phyloP scores from a whole-genome alignment of 92 coral and sea anemone genomes.

The Porites lobata region DNA sequence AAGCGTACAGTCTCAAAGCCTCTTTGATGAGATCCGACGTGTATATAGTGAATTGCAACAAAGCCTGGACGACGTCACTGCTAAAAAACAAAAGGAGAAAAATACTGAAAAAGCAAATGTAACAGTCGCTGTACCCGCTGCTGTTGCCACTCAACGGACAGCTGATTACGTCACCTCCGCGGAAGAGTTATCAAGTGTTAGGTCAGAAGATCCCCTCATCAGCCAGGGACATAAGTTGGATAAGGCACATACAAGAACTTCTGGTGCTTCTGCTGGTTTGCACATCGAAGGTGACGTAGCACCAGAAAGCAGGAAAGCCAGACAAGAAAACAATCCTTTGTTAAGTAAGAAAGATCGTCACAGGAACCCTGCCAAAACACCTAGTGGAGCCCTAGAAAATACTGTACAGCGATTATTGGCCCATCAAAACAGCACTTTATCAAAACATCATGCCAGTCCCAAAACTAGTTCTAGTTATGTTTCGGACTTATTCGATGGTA shows the following conservation, averaged over 20 bases:
- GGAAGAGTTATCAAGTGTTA: neutral
- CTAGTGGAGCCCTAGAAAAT: slow-evolving; percentile 19
- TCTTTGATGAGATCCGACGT: slow-evolving; percentile 8
- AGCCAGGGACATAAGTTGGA: neutral
- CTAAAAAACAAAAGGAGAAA: neutral
- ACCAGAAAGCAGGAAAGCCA: neutral
- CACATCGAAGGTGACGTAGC: neutral
- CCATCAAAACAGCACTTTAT: neutral
- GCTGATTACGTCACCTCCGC: neutral
- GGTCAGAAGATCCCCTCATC: neutral
- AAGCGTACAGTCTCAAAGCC: neutral
- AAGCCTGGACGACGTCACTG: slow-evolving; percentile 2
- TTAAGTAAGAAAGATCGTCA: slow-evolving; percentile 1
- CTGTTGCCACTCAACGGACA: neutral
- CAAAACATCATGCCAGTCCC: neutral
- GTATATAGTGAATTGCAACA: slow-evolving; percentile 16
- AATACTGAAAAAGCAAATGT: neutral
- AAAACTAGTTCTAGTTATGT: neutral
- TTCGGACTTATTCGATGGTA: slow-evolving; percentile 6
- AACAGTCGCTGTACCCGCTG: neutral
- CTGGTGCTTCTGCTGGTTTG: neutral
- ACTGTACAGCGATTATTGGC: slow-evolving; percentile 20
- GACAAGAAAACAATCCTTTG: neutral
- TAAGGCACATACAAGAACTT: neutral
- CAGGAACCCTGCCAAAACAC: slow-evolving; percentile 2